Evolutionary conservation across 2,888 invertebrate species (phyloP).

Genomic region (Tenthredo notha): DNA sequence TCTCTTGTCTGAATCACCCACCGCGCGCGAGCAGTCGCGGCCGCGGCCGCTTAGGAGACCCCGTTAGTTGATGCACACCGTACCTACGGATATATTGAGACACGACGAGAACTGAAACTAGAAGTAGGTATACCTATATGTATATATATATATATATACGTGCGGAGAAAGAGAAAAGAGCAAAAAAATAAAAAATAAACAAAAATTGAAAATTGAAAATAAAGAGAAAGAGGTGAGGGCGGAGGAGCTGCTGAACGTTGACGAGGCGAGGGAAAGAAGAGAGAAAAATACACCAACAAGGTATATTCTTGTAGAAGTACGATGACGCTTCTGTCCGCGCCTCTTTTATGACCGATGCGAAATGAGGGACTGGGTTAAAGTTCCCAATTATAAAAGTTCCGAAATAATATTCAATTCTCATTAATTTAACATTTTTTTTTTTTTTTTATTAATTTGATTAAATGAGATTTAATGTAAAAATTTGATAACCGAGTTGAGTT

Average conservation of each 20-base stretch:
- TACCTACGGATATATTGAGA: constrained; percentile 44
- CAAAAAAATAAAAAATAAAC: not conserved
- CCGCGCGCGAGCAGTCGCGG: constrained; percentile 54
- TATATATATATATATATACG: too few species aligned
- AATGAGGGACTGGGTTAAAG: too few species aligned
- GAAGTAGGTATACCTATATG: not conserved
- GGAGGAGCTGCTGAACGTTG: not conserved
- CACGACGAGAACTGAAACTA: not conserved
- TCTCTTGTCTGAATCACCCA: constrained; percentile 72
- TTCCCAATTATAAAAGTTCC: too few species aligned
- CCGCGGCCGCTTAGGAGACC: constrained; percentile 58
- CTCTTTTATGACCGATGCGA: not conserved
- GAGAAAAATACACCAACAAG: not conserved
- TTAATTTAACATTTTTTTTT: too few species aligned
- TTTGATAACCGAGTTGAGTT: too few species aligned
- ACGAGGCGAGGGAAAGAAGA: not conserved
- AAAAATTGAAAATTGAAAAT: not conserved
- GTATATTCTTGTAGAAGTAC: constrained; percentile 29
- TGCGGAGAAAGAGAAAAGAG: not conserved
- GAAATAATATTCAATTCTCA: too few species aligned
- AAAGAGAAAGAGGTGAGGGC: not conserved
- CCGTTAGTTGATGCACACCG: constrained; percentile 39
- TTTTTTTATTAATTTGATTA: too few species aligned
- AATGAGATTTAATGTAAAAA: too few species aligned
- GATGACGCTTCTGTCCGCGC: constrained; percentile 49